Percentiles rank a stretch among this genome's conserved stretches.
Evolutionary conservation across 2,113 vertebrate genomes (phyloP).

Genomic region (Grantiella picta): DNA sequence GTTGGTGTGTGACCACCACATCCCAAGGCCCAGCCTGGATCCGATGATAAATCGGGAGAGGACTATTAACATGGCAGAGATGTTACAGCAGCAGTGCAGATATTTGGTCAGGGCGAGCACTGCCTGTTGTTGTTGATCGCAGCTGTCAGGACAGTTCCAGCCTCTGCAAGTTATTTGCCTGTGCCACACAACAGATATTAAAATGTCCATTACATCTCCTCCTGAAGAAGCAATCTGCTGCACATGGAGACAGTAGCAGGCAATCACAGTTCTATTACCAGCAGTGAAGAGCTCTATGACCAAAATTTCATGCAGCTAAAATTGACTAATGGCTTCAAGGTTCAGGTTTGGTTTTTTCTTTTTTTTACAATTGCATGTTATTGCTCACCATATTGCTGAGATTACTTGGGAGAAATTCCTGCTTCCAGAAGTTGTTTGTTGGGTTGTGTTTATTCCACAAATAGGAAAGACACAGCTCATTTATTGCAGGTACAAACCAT

Average conservation of each 20-base stretch:
- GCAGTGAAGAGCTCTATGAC: not conserved
- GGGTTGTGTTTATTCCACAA: not conserved
- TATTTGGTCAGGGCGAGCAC: not conserved
- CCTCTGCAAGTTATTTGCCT: not conserved
- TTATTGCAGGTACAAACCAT: not conserved
- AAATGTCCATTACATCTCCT: conserved; percentile 24
- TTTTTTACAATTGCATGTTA: not conserved
- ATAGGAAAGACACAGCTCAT: not conserved
- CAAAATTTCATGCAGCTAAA: conserved; percentile 20
- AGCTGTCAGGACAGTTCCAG: conserved; percentile 9
- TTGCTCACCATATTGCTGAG: not conserved
- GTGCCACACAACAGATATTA: conserved; percentile 11
- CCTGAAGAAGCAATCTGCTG: conserved; percentile 36
- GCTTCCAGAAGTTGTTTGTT: not conserved
- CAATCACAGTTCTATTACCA: conserved; percentile 15
- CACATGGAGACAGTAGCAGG: not conserved
- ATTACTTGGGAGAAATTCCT: not conserved
- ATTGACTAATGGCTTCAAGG: conserved; percentile 11
- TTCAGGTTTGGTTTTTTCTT: not conserved
- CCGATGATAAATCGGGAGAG: not conserved
- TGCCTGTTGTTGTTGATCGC: not conserved
- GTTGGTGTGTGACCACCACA: not conserved
- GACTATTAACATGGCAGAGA: not conserved
- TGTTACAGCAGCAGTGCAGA: not conserved
- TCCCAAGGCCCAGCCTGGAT: not conserved